These are phyloP conservation scores for Cryptocephalus primarius DNA, from an alignment of 2,888 invertebrate species.

Conservation along the genomic window DNA sequence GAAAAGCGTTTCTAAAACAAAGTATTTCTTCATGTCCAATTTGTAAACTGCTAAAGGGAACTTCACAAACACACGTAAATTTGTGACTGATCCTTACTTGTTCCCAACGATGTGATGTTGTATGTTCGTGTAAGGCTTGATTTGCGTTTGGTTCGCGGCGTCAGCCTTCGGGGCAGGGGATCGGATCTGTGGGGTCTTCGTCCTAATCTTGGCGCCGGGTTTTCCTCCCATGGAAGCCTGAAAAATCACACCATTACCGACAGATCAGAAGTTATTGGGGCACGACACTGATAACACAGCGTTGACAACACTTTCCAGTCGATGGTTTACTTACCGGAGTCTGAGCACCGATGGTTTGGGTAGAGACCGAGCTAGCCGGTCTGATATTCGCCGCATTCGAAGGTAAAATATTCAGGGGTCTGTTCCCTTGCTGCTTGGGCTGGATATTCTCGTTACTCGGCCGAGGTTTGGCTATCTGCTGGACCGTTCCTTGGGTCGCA, in stretches of 20 bases:
- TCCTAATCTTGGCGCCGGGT: constrained; percentile 54
- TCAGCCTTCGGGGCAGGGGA: constrained; percentile 67
- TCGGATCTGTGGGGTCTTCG: constrained; percentile 54
- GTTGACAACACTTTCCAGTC: too few relatives aligned
- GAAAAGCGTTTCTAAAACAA: neutral
- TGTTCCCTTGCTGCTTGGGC: constrained; percentile 36
- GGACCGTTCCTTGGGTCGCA: constrained; percentile 38
- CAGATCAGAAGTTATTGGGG: too few relatives aligned
- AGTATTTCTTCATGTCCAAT: neutral
- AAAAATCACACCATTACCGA: too few relatives aligned
- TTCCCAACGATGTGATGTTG: constrained; percentile 43
- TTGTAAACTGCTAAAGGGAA: neutral
- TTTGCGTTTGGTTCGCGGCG: constrained; percentile 60
- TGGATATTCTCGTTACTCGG: constrained; percentile 44
- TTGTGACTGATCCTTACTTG: constrained; percentile 32
- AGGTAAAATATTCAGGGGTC: constrained; percentile 38
- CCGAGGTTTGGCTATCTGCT: constrained; percentile 40
- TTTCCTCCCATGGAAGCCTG: constrained; percentile 38
- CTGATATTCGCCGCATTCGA: constrained; percentile 52
- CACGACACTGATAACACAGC: too few relatives aligned
- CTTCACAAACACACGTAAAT: too few relatives aligned
- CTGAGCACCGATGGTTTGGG: constrained; percentile 58
- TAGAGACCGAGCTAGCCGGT: constrained; percentile 74
- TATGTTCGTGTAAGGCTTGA: constrained; percentile 41
- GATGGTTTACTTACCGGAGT: constrained; percentile 37